phyloP scores from a whole-genome alignment of 2,888 invertebrate species.

The Andrena haemorrhoa region DNA sequence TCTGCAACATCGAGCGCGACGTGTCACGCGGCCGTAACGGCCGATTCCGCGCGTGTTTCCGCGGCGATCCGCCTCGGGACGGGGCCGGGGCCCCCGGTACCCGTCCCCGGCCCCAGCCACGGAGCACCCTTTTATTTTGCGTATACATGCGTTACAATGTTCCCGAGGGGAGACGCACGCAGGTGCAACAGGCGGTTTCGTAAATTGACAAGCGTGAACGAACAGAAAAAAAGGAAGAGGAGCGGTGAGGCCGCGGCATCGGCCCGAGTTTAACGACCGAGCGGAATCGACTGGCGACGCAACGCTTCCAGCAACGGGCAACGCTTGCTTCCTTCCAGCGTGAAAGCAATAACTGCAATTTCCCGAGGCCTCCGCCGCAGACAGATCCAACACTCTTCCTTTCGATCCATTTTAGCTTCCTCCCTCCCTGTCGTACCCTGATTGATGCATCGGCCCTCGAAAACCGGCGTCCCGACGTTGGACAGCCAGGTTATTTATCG shows the following conservation, averaged over 20 bases:
- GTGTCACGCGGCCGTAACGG: constrained; percentile 54
- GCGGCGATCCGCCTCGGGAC: constrained; percentile 31
- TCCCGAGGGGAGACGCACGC: constrained; percentile 19
- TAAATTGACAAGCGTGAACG: constrained; percentile 48
- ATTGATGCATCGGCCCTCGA: constrained; percentile 50
- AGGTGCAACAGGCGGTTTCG: constrained; percentile 30
- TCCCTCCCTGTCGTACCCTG: constrained; percentile 33
- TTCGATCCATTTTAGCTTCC: constrained; percentile 55
- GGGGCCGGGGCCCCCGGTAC: not conserved
- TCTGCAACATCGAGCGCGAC: constrained; percentile 39
- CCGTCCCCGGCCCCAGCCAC: constrained; percentile 1
- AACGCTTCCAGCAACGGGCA: not conserved
- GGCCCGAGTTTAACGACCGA: constrained; percentile 32
- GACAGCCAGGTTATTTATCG: constrained; percentile 51
- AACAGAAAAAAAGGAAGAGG: not conserved
- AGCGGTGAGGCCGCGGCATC: not conserved
- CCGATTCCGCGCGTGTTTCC: constrained; percentile 46
- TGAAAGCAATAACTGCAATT: constrained; percentile 33
- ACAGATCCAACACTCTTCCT: not conserved
- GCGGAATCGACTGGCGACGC: not conserved
- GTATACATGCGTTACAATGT: constrained; percentile 47
- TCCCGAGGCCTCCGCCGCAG: not conserved
- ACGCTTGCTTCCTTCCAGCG: not conserved
- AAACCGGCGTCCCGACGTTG: constrained; percentile 21
- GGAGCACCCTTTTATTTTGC: constrained; percentile 45